phyloP scores from a whole-genome alignment of 1,140 invertebrate genomes.

The Bathynomus jamesi region DNA sequence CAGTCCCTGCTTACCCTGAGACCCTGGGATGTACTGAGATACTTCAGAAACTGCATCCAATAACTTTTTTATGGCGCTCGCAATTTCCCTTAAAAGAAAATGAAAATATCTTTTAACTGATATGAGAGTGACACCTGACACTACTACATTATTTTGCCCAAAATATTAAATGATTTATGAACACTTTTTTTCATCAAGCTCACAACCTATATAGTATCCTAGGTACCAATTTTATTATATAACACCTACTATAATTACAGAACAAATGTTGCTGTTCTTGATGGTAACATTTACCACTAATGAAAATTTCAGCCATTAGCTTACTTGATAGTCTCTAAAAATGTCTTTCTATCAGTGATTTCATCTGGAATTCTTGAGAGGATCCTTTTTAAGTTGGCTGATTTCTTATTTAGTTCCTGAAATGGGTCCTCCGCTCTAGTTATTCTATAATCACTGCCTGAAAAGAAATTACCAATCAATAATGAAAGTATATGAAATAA shows the following conservation, averaged over 20 bases:
- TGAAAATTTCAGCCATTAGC: constrained; percentile 31
- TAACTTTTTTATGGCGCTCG: constrained; percentile 96
- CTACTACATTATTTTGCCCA: too few relatives aligned
- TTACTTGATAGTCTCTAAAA: constrained; percentile 98
- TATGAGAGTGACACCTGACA: too few relatives aligned
- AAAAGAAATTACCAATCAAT: constrained; percentile 39
- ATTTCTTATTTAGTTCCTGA: constrained; percentile 92
- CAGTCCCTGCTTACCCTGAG: constrained; percentile 70
- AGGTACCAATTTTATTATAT: too few relatives aligned
- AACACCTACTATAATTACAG: too few relatives aligned
- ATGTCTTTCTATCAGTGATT: constrained; percentile 95
- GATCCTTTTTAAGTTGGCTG: constrained; percentile 84
- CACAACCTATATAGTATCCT: too few relatives aligned
- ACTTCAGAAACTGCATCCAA: constrained; percentile 80
- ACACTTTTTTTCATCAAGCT: too few relatives aligned
- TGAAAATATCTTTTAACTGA: too few relatives aligned
- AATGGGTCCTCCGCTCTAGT: constrained; percentile 89
- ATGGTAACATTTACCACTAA: too few relatives aligned
- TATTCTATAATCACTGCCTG: constrained; percentile 74
- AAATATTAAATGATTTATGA: too few relatives aligned
- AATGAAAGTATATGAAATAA: neutral
- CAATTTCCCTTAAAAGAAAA: constrained; percentile 78
- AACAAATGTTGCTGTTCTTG: too few relatives aligned
- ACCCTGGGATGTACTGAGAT: constrained; percentile 44
- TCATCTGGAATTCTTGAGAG: constrained; percentile 97